phyloP scores from a whole-genome alignment of 2,113 vertebrate species.

The Anoura caudifer region DNA sequence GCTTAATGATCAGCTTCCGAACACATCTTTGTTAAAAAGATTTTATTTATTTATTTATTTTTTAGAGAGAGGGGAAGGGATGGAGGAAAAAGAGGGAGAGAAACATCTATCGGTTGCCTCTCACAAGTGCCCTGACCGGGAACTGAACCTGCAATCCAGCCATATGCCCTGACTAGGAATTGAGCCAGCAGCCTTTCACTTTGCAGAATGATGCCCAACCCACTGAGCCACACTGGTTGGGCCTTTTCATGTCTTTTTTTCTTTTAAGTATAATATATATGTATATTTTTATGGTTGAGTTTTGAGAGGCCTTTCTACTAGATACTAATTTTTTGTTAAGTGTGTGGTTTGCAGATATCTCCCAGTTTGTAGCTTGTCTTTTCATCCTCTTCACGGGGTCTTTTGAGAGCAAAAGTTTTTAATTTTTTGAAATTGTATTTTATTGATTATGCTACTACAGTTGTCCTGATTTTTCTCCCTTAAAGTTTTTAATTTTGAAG shows the following conservation, averaged over 20 bases:
- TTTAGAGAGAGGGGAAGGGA: too few species aligned
- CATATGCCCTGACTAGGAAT: too few species aligned
- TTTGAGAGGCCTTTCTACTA: constrained; percentile 16
- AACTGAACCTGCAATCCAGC: too few species aligned
- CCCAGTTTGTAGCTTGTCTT: background rate
- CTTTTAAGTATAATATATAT: background rate
- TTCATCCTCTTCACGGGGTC: background rate
- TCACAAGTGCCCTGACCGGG: too few species aligned
- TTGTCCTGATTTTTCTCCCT: too few species aligned
- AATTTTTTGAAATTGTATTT: background rate
- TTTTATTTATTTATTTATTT: background rate
- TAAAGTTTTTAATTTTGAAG: background rate
- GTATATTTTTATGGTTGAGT: background rate
- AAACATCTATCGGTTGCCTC: too few species aligned
- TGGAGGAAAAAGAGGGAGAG: too few species aligned
- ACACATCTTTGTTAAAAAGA: background rate
- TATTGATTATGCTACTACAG: too few species aligned
- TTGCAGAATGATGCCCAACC: too few species aligned
- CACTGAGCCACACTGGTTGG: background rate
- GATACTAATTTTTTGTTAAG: background rate
- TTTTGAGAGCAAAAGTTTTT: constrained; percentile 20
- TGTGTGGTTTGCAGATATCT: background rate
- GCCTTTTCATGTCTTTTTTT: background rate
- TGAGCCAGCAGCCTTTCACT: too few species aligned
- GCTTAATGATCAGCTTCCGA: too few species aligned